Conservation (phyloP, 2,113 vertebrate species). For the Melanocharis versteri region DNA sequence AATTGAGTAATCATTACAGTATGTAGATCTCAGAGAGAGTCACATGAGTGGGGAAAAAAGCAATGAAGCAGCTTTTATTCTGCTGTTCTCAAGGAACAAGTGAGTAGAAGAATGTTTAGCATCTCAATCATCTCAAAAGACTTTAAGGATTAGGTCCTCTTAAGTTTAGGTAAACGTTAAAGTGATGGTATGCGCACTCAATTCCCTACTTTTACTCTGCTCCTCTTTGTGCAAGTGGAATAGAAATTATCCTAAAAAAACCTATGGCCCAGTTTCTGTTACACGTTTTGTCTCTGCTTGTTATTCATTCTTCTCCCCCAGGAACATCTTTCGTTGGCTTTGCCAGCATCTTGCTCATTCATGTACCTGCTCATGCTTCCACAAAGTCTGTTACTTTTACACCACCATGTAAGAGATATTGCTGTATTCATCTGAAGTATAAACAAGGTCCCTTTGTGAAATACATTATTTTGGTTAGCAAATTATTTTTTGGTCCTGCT, state of each 20-base stretch:
- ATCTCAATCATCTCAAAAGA: neutral
- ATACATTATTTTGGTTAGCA: neutral
- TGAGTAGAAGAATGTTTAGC: neutral
- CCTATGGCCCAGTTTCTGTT: neutral
- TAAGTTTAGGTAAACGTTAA: neutral
- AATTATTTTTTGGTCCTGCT: neutral
- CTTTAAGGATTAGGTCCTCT: neutral
- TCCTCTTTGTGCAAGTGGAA: neutral
- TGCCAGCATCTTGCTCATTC: neutral
- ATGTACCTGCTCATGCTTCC: neutral
- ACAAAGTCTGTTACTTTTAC: neutral
- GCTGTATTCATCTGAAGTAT: neutral
- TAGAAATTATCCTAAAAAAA: neutral
- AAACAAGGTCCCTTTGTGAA: neutral
- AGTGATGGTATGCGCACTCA: accelerated
- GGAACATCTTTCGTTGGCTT: neutral
- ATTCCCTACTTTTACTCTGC: neutral
- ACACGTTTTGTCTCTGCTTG: neutral
- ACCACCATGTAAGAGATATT: neutral
- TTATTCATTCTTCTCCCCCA: neutral
- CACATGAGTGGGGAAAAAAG: neutral
- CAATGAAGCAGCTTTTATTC: slow-evolving; percentile 10
- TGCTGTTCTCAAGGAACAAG: neutral
- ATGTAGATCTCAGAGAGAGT: slow-evolving; percentile 3
- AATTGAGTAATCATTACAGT: slow-evolving; percentile 52